These are phyloP conservation scores for Pangasius macronema DNA, from an alignment of 2,797 vertebrate genomes.

Conservation along the genomic window DNA sequence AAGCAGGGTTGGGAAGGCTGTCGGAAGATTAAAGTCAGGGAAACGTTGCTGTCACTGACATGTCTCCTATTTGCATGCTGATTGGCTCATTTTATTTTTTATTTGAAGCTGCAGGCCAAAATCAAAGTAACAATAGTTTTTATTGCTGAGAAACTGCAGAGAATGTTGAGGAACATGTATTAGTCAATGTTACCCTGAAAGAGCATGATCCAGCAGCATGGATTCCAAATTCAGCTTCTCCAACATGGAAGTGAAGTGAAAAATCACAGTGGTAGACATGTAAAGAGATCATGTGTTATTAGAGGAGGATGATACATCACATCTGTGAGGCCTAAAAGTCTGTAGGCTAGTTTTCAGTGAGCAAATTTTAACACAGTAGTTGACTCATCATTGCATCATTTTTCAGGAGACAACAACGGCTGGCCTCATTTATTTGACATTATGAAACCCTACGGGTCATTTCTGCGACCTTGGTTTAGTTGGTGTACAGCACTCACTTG, in stretches of 20 bases:
- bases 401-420: conserved; percentile 89
- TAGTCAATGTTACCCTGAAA: conserved; percentile 9
- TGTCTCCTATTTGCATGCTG: conserved; percentile 27
- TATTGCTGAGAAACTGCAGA: not conserved
- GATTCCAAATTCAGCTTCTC: conserved; percentile 17
- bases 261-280: not conserved
- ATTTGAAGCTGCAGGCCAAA: conserved; percentile 6
- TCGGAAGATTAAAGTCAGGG: conserved; percentile 15
- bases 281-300: not conserved
- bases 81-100: conserved; percentile 18
- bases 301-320: not conserved
- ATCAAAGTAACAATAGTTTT: not conserved
- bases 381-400: conserved; percentile 24
- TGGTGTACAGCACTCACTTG: too few relatives aligned
- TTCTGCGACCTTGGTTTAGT: too few relatives aligned
- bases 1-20: not conserved
- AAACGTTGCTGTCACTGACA: not conserved
- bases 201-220: not conserved
- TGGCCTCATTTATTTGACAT: conserved; percentile 92
- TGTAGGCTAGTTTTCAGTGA: not conserved
- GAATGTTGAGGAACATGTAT: conserved; percentile 3
- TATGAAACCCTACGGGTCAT: too few relatives aligned
- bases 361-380: not conserved
- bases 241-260: not conserved
- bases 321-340: not conserved